Evolutionary conservation across 2,113 vertebrate genomes (phyloP).

Genomic region (Echinops telfairi): DNA sequence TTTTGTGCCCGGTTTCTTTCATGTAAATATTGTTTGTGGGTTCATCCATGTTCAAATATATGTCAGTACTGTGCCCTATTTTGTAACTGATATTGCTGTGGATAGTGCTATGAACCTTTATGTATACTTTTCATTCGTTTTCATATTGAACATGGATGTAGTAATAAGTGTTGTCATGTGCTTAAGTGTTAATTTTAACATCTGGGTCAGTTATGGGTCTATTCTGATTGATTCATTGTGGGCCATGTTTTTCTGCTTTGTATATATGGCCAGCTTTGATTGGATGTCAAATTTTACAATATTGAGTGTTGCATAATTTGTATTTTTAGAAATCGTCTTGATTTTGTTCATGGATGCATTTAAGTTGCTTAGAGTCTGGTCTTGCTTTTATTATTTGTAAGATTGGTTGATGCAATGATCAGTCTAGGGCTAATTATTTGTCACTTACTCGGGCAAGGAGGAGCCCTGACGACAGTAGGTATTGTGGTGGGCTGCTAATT

Average conservation of each 20-base stretch:
- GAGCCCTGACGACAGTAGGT: no score
- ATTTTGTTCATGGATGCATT: background rate
- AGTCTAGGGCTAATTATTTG: background rate
- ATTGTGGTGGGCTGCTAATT: no score
- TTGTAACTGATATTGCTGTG: background rate
- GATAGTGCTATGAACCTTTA: background rate
- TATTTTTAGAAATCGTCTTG: background rate
- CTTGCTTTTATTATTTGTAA: slow-evolving; percentile 24
- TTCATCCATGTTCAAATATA: background rate
- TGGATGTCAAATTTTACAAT: background rate
- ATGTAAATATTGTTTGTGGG: background rate
- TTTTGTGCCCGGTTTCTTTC: no score
- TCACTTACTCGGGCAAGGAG: background rate
- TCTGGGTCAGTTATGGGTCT: background rate
- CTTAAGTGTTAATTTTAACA: slow-evolving; percentile 5
- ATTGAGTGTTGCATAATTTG: background rate
- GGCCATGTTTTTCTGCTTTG: slow-evolving; percentile 24
- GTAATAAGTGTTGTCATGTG: background rate
- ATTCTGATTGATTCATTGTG: background rate
- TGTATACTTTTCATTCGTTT: background rate
- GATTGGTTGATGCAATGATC: background rate
- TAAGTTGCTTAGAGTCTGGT: background rate
- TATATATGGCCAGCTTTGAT: background rate
- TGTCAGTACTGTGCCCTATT: background rate
- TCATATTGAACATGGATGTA: background rate